Evolutionary conservation across 1,140 invertebrate species (phyloP).

Genomic region (Brachionus angularis): DNA sequence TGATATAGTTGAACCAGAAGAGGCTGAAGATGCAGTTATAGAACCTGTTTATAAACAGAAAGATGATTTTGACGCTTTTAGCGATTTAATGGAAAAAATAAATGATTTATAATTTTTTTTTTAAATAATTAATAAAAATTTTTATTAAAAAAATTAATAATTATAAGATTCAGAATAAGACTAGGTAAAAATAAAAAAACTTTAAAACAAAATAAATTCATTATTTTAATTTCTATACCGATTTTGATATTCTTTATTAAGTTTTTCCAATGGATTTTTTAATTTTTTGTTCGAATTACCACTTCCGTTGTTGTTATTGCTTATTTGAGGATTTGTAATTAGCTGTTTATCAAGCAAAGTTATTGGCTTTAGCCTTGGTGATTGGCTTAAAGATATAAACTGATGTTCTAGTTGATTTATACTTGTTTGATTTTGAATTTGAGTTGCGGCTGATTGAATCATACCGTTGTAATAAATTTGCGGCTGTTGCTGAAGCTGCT

Average conservation of each 20-base stretch:
- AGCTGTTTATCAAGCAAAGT: slow-evolving; percentile 24
- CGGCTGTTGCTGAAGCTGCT: slow-evolving; percentile 46
- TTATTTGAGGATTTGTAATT: slow-evolving; percentile 29
- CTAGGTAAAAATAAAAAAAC: slow-evolving; percentile 5
- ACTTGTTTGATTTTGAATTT: slow-evolving; percentile 21
- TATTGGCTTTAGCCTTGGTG: slow-evolving; percentile 22
- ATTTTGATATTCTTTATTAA: slow-evolving; percentile 21
- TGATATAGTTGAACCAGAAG: too few species aligned
- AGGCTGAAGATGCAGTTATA: too few species aligned
- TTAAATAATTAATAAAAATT: too few species aligned
- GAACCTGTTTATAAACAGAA: too few species aligned
- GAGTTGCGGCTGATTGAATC: slow-evolving; percentile 40
- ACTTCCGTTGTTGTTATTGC: slow-evolving; percentile 2
- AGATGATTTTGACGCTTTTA: too few species aligned
- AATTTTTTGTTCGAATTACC: slow-evolving; percentile 13
- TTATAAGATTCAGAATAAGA: neutral
- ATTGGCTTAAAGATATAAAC: slow-evolving; percentile 36
- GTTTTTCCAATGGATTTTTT: slow-evolving; percentile 25
- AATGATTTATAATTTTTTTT: too few species aligned
- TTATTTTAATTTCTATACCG: slow-evolving; percentile 31
- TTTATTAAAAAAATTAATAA: too few species aligned
- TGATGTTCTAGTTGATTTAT: slow-evolving; percentile 33
- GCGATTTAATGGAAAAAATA: too few species aligned
- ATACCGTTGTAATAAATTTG: slow-evolving; percentile 40
- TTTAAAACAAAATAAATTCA: neutral